Percentiles rank a stretch among this genome's conserved stretches.
phyloP scores from a whole-genome alignment of 2,888 invertebrate species.

The Athrips mouffetella region DNA sequence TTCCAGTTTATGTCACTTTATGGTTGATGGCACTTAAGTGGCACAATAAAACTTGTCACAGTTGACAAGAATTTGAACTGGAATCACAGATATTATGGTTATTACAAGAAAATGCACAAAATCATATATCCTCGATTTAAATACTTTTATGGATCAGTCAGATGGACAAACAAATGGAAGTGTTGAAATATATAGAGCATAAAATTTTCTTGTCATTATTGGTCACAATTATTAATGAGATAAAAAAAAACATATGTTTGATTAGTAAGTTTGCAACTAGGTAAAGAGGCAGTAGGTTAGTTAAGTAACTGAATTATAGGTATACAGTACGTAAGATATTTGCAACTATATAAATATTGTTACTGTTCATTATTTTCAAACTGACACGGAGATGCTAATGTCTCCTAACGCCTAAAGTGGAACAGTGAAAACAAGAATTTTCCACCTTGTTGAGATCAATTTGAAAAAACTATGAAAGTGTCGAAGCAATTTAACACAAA shows the following conservation, averaged over 20 bases:
- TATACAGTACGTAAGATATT: neutral
- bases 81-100: no score
- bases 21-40: slow-evolving; percentile 37
- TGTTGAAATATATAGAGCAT: no score
- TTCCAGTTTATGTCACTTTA: slow-evolving; percentile 63
- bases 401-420: slow-evolving; percentile 16
- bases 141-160: no score
- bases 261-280: no score
- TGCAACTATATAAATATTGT: neutral
- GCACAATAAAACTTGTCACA: slow-evolving; percentile 1
- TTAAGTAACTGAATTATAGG: no score
- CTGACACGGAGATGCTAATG: slow-evolving; percentile 12
- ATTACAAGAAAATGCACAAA: no score
- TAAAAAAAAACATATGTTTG: no score
- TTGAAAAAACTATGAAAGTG: slow-evolving; percentile 12
- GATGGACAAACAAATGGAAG: no score
- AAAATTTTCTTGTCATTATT: no score
- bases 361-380: neutral
- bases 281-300: no score
- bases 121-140: no score
- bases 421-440: slow-evolving; percentile 14
- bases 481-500: neutral
- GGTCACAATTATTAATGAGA: no score
- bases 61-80: neutral
- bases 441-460: neutral